Base-by-base conservation (phyloP, 2,113 vertebrate genomes). In the Dolichallabes microphthalmus region DNA sequence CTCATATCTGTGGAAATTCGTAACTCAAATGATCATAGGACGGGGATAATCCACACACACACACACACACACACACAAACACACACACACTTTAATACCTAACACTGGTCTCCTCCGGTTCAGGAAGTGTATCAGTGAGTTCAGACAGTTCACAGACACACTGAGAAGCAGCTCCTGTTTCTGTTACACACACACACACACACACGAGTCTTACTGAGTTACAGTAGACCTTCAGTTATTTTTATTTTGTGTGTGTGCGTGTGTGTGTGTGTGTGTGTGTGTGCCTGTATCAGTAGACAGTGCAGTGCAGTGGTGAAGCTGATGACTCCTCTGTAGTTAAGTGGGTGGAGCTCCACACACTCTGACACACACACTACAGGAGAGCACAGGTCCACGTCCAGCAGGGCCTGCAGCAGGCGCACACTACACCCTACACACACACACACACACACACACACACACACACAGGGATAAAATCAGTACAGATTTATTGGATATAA, bases 231-330 rank as follows among this genome's bases (percentile, higher is more conserved):
- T 39, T 39, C 39, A 39, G 39, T 39, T 3, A 39, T 39, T 39
- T 39, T 39, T 27, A n/a, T 5, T 25, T 13, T 6, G n/a, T 45
- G 32, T 39, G 30, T 64, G 55, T 35, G 32, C 50, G 79, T 81
- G 58, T 64, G 20, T 45, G 39, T 82, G 63, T 68, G 61, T 60
- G 86, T 73, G 82, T 84, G 82, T 87, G 76, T 64, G 77, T 60
- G 55, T 60, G 96, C 95, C 93, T 97, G 96, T 82, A 97, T 92
- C 87, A 97, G 88, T 78, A 98, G 94, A 89, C 96, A 97, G 88
- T 95, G 96, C 68, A 99, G 94, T 68, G 95, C 94, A n/a, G 93
- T 85, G 25, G 94, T 88, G 71, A 99, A 93, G 0, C 89, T 93
- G 22, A 92, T 90, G 25, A 96, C 91, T 83, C 95, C 94, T 77